Evolutionary conservation across 2,888 invertebrate species (phyloP), one percentile per base, ranked within the genome.

Genomic region (Leucophenga maculata): DNA sequence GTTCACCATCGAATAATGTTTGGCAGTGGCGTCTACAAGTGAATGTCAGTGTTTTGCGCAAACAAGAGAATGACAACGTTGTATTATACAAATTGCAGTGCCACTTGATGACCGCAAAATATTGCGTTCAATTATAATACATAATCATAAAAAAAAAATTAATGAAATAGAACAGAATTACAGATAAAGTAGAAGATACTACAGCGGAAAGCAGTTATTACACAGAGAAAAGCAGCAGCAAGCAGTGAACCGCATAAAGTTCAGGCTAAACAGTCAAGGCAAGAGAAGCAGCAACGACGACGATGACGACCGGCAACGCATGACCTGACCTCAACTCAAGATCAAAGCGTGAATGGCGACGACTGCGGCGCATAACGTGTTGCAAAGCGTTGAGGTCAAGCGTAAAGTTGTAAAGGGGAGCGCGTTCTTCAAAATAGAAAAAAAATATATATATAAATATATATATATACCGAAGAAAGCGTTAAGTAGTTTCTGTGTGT

Each of bases 241-340:
- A 57, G 57, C 18, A 46, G 55, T 54, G 65, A 72, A 73, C 79
- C 75, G 83, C 83, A 72, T 79, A 74, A 79, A 81, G 83, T 83
- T 79, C 79, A 83, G 32, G 59, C 26, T 6, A 65, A 78, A 77
- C 75, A 72, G 74, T 52, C 55, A 67, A 70, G 73, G 69, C 57
- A 46, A 60, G 67, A 69, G 70, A 65, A n/a, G 18, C 70, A 69
- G n/a, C n/a, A n/a, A n/a, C n/a, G n/a, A n/a, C n/a, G n/a, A n/a
- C n/a, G n/a, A n/a, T n/a, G n/a, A 68, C 67, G 57, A 68, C 26
- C 69, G 39, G 57, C 69, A 67, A 71, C 69, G 72, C 69, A 72
- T 80, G 82, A 80, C 80, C 80, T 80, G 82, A 80, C 80, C 80
- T 78, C 79, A 68, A 69, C 73, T 18, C 74, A 50, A 75, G 78